Evolutionary conservation across 2,113 vertebrate species (phyloP).

Genomic region (Dromas ardeola): DNA sequence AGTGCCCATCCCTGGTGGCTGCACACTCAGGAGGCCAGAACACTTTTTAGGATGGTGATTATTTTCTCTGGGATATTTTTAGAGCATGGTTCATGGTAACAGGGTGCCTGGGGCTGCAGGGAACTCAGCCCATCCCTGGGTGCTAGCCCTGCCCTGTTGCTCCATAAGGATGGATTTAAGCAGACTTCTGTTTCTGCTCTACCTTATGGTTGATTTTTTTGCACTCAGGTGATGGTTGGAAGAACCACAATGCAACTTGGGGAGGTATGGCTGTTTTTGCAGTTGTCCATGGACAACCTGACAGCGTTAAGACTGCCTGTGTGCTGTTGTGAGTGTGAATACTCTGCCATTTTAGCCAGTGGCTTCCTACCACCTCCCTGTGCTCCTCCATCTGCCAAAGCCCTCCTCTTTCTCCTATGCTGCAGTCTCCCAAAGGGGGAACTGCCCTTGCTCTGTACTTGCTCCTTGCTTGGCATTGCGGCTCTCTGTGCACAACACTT

Average conservation of each 20-base stretch:
- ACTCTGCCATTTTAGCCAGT: background rate
- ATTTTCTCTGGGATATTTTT: background rate
- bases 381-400: background rate
- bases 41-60: background rate
- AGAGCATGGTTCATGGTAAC: fast-evolving
- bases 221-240: background rate
- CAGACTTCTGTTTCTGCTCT: background rate
- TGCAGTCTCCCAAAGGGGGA: background rate
- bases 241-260: background rate
- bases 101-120: background rate
- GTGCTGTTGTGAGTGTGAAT: background rate
- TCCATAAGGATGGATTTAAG: background rate
- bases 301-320: fast-evolving
- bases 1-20: background rate
- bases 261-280: background rate
- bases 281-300: background rate
- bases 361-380: background rate
- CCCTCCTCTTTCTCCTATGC: background rate
- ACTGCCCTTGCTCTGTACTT: background rate
- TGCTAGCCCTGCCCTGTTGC: background rate
- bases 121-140: background rate
- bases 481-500: fast-evolving
- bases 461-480: background rate
- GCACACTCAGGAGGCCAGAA: background rate
- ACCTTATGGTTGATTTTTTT: background rate